Evolutionary conservation across 2,797 vertebrate species (phyloP), one percentile per base, ranked within the genome.

Genomic region (Darevskia mixta): DNA sequence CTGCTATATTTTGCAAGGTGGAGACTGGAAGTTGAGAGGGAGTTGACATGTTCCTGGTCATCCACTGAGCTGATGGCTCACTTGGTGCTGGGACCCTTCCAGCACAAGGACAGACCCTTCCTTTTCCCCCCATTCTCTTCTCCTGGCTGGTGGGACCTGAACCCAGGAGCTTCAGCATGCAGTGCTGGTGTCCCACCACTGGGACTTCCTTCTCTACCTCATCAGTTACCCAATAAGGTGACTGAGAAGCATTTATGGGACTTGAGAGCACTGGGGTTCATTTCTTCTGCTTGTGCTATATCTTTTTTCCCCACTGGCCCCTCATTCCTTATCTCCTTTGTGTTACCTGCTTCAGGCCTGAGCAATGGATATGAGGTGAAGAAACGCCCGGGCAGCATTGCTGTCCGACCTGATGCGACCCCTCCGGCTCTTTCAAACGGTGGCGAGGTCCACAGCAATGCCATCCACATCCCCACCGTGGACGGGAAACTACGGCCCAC

Each of bases 401-500:
- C 84, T 0, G 35, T 45, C 18, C 64, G 55, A 43, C 88, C 38
- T 29, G 15, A 45, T 79, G 88, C 1, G 82, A 87, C 35, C 0
- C 80, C 1, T 1, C 81, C 92, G 92, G 72, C 89, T 18, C 29
- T 95, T 85, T 87, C 92, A 82, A 96, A 96, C 0, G 95, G 95
- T 0, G 90, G 90, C 11, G 89, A 94, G 86, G 38, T 93, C 29
- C n/a, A 91, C 0, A 85, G 89, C 0, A 92, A 96, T 0, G 18
- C 93, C 38, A 17, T 96, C n/a, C 96, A 92, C 71, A 96, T 98
- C 88, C 98, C 98, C 75, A 98, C 97, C 1, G 95, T 98, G 38
- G 97, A 99, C 1, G 98, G 98, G 89, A 97, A 95, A 77, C 92
- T 93, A 88, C 94, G 91, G 6, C 76, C 92, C 88, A 77, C 90